phyloP scores from a whole-genome alignment of 1,140 invertebrate genomes.

The Sycobia sp. region DNA sequence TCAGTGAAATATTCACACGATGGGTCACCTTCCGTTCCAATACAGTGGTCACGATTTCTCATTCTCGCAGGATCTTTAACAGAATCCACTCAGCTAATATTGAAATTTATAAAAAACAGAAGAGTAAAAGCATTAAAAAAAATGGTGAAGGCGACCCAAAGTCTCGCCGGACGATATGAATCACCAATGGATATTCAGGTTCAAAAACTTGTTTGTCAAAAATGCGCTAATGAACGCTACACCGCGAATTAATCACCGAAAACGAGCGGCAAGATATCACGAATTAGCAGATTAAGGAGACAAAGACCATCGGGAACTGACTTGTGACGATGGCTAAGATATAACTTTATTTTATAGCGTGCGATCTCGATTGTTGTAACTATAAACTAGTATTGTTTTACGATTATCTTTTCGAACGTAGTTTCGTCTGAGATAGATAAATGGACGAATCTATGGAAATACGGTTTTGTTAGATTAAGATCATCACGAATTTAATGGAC shows the following conservation, averaged over 20 bases:
- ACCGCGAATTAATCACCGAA: background rate
- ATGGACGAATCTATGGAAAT: too few species aligned
- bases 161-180: too few species aligned
- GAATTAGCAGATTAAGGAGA: background rate
- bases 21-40: background rate
- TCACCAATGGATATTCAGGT: background rate
- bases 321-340: background rate
- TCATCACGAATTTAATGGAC: too few species aligned
- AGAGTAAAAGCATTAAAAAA: too few species aligned
- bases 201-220: conserved; percentile 4
- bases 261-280: background rate
- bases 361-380: background rate
- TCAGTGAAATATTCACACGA: background rate
- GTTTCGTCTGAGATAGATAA: too few species aligned
- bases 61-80: background rate
- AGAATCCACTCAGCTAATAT: background rate
- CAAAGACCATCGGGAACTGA: background rate
- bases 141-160: background rate
- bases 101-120: background rate
- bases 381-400: conserved; percentile 1
- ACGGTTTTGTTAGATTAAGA: too few species aligned
- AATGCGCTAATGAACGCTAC: conserved; percentile 8
- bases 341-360: background rate
- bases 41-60: background rate
- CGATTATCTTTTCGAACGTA: too few species aligned